Conservation (phyloP, 2,113 vertebrate genomes). For the Otis tarda region DNA sequence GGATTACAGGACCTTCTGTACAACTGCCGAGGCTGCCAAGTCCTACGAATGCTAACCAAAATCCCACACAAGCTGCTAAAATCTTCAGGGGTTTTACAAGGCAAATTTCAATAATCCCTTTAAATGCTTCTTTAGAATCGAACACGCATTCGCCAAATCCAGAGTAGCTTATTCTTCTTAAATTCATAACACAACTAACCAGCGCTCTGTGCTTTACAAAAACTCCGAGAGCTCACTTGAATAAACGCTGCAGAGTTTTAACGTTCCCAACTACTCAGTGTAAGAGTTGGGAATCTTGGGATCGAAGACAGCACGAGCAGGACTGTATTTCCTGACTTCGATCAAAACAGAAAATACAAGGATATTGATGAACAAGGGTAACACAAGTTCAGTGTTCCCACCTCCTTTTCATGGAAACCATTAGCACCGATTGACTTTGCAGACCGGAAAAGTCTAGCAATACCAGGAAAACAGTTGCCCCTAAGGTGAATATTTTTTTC, state of each 20-base stretch:
- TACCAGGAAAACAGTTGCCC: not conserved
- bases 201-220: not conserved
- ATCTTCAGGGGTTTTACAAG: constrained; percentile 65
- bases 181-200: constrained; percentile 48
- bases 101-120: constrained; percentile 70
- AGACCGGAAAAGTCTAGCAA: not conserved
- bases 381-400: not conserved
- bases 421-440: not conserved
- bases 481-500: not conserved
- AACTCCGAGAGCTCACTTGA: not conserved
- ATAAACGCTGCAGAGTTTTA: not conserved
- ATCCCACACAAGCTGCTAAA: constrained; percentile 63
- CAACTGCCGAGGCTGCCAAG: constrained; percentile 22
- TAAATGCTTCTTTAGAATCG: constrained; percentile 49
- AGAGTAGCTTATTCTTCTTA: constrained; percentile 57
- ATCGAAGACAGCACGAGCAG: not conserved
- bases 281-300: not conserved
- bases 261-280: not conserved
- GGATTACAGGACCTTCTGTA: constrained; percentile 44
- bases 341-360: not conserved
- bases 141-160: constrained; percentile 61
- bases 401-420: not conserved
- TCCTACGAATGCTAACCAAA: constrained; percentile 26
- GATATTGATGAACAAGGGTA: not conserved
- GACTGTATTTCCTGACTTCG: not conserved